Base-by-base conservation (phyloP, 2,797 vertebrate species). In the Coranthus polyacanthus region DNA sequence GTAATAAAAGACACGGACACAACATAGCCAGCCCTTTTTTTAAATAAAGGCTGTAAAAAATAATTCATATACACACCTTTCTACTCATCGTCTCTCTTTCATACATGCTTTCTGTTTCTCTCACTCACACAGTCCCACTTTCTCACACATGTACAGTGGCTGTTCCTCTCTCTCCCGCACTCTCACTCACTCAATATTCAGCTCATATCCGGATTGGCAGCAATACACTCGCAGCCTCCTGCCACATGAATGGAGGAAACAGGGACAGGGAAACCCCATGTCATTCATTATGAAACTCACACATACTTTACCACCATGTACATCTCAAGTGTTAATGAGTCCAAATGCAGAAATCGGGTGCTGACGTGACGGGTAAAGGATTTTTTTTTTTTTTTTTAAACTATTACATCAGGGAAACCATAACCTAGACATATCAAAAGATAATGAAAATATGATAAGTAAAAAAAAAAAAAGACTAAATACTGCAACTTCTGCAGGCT, bases 191-290 rank as follows among this genome's bases (percentile, higher is more conserved):
- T 79, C 61, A 63, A 68, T 63, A 76, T 66, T 85, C 70, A 75
- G 73, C 60, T 64, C 82, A 72, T 71, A 75, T 84, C 70, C 50
- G 78, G 78, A 67, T 58, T 70, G 56, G 55, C 60, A 63, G 72
- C 53, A 73, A 68, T 73, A 53, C 59, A 70, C 62, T 63, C 45
- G 69, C 49, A 56, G 32, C 75, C 63, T 85, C 44, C 75, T 74
- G 88, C 89, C 90, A 91, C 91, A 93, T 92, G 90, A 93, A 93
- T 92, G 92, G 77, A 85, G 69, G 63, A 62, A 77, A 81, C 70
- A 82, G 84, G 75, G 77, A 79, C 72, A 85, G 91, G 91, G 92
- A 92, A 93, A 84, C 86, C 87, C 89, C 84, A 84, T 4, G 43
- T 24, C 64, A 85, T 61, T 91, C 79, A 87, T 81, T 63, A 66